Base-by-base conservation (phyloP, 2,888 invertebrate genomes). In the Diaprepes abbreviatus region DNA sequence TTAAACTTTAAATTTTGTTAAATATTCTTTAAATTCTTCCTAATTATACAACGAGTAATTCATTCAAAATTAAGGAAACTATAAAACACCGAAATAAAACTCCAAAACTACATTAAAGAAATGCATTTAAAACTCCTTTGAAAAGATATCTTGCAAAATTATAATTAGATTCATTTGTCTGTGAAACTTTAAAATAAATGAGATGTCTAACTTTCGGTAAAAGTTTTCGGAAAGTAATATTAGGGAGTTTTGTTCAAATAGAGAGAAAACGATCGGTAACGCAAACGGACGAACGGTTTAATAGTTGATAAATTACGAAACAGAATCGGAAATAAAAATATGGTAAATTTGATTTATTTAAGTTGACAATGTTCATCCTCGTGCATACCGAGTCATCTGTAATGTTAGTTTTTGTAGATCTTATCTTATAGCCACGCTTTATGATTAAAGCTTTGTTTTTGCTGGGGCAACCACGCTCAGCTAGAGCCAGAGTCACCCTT, bases 141-240 rank as follows among this genome's bases (percentile, higher is more conserved):
- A 72, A 74, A 70, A 74, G 76, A 77, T 75, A 77, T 76, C 74
- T 76, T 73, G 74, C 74, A 64, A 75, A 76, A 76, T 76, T 78
- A 78, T 80, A 80, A 81, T 80, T 79, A 79, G 79, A 79, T 79
- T 80, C 79, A 81, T 80, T 80, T 78, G 76, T 76, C 75, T 75
- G 71, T 68, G 76, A 74, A 81, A 80, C 78, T 79, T 81, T 79
- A 76, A 77, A 80, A 81, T 80, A 79, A 81, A 81, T 81, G 80
- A 80, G 78, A 79, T 79, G 80, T 81, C 79, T 75, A 81, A 82
- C 77, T 80, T 80, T 71, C 73, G 70, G 70, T 66, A 24, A 59
- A 66, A 62, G 35, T 60, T 48, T 38, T 24, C 17, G 7, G 10
- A 24, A 40, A 28, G 40, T 6, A 28, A 40, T 3, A 40, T 40